These are phyloP conservation scores for Cassiopea andromeda DNA, from an alignment of 30 jellyfish, hydroid and myxozoan genomes.

Conservation along the genomic window DNA sequence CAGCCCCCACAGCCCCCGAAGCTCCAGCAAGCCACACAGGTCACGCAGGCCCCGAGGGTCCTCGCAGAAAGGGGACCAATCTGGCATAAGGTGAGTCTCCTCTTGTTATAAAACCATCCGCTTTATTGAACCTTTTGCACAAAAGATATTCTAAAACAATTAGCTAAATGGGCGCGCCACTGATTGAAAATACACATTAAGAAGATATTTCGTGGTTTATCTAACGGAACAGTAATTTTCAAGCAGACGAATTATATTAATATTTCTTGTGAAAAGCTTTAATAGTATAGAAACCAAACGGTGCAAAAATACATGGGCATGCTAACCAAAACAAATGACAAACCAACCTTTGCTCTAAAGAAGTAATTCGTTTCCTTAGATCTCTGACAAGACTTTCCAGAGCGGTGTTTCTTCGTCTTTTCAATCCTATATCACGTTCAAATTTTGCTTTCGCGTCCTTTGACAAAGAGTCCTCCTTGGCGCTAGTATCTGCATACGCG, in stretches of 20 bases:
- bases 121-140: slow-evolving; percentile 39
- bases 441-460: slow-evolving; percentile 12
- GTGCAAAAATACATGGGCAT: too few species aligned
- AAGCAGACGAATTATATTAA: too few species aligned
- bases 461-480: slow-evolving; percentile 34
- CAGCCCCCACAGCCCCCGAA: too few species aligned
- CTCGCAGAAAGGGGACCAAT: slow-evolving; percentile 49
- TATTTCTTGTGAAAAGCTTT: too few species aligned
- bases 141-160: not conserved
- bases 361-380: slow-evolving; percentile 14
- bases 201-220: too few species aligned
- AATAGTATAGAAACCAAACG: too few species aligned
- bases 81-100: slow-evolving; percentile 54
- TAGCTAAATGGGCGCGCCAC: too few species aligned
- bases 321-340: not conserved
- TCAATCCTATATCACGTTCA: not conserved
- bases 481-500: slow-evolving; percentile 38
- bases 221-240: too few species aligned
- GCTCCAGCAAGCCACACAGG: too few species aligned
- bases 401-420: slow-evolving; percentile 20
- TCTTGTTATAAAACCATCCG: slow-evolving; percentile 30
- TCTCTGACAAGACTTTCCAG: slow-evolving; percentile 20
- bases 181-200: too few species aligned
- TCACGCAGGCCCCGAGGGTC: slow-evolving; percentile 64
- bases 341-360: slow-evolving; percentile 50